Evolutionary conservation across 2,113 vertebrate genomes (phyloP).

Genomic region (Gadus macrocephalus): DNA sequence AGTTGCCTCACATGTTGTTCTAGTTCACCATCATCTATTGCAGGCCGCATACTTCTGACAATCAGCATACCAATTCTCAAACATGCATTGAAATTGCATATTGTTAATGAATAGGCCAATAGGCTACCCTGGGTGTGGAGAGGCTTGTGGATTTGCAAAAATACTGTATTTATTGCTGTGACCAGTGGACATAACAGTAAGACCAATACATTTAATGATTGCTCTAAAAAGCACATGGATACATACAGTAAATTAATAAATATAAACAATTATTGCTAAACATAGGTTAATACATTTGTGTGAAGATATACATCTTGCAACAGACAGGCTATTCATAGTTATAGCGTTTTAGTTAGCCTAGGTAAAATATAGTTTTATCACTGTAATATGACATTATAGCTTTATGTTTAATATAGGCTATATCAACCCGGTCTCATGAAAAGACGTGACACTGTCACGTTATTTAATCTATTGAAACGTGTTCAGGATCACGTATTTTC

Average conservation of each 20-base stretch:
- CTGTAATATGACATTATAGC: too few species aligned
- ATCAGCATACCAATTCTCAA: not conserved
- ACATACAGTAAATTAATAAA: not conserved
- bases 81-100: constrained; percentile 6
- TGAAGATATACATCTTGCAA: not conserved
- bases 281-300: not conserved
- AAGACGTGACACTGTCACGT: too few species aligned
- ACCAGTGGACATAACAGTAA: not conserved
- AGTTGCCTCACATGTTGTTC: too few species aligned
- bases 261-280: constrained; percentile 2
- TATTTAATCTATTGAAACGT: too few species aligned
- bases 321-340: not conserved
- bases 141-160: not conserved
- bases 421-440: too few species aligned
- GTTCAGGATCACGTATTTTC: too few species aligned
- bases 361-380: not conserved
- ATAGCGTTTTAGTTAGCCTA: not conserved
- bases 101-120: constrained; percentile 4
- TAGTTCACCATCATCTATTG: too few species aligned
- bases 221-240: not conserved
- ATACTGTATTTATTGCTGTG: not conserved
- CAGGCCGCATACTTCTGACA: too few species aligned
- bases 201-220: constrained; percentile 1
- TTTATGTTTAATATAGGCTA: too few species aligned
- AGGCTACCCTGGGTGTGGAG: not conserved